phyloP scores from a whole-genome alignment of 2,797 vertebrate genomes.

The Anabacerthia variegaticeps region DNA sequence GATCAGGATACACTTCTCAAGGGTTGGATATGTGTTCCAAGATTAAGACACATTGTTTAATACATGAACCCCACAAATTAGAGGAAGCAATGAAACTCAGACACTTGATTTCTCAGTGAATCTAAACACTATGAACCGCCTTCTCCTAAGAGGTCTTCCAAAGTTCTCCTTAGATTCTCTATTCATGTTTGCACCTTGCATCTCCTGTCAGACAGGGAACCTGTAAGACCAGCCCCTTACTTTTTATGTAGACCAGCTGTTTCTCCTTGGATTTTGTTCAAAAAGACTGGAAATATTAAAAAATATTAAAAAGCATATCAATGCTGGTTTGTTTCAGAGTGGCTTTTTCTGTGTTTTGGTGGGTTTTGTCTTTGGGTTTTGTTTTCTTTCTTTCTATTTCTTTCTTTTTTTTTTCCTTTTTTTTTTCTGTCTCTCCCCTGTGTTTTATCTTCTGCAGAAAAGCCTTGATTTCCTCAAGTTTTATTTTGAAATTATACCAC shows the following conservation, averaged over 20 bases:
- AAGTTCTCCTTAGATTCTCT: not conserved
- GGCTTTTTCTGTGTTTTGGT: rapidly evolving
- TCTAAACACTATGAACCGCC: rapidly evolving
- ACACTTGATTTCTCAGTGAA: not conserved
- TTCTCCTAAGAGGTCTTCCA: not conserved
- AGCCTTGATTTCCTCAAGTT: not conserved
- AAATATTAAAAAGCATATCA: not conserved
- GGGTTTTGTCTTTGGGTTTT: rapidly evolving
- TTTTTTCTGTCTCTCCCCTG: no score
- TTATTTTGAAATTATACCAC: not conserved
- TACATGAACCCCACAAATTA: not conserved
- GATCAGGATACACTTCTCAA: not conserved
- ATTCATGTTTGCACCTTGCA: not conserved
- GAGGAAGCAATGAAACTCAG: not conserved
- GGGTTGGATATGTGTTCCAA: not conserved
- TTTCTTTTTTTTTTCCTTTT: no score
- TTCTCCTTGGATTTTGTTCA: not conserved
- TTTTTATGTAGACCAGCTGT: not conserved
- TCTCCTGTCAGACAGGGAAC: not conserved
- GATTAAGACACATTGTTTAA: not conserved
- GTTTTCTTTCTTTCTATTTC: not conserved
- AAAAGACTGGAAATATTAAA: not conserved
- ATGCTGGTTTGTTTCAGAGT: rapidly evolving
- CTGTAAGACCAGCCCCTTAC: not conserved
- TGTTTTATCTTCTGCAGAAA: not conserved